Percentiles rank a stretch among this genome's conserved stretches.
Conservation (phyloP, 2,888 invertebrate species). For the Idaea biselata region DNA sequence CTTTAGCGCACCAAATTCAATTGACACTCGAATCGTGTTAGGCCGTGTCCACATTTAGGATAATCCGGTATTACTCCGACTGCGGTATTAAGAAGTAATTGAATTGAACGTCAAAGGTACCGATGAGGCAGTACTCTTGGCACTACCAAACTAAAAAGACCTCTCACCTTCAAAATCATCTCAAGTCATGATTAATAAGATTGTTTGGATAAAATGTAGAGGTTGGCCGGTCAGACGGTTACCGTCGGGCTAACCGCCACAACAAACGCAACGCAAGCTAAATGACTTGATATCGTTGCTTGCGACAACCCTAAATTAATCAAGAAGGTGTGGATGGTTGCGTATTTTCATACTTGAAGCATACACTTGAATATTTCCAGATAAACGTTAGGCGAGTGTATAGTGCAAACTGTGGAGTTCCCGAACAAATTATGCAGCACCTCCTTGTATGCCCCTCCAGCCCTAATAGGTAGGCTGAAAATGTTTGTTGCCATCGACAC, state of each 20-base stretch:
- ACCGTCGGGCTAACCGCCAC: neutral
- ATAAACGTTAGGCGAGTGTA: too few relatives aligned
- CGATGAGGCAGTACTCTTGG: conserved; percentile 12
- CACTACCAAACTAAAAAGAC: neutral
- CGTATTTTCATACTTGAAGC: neutral
- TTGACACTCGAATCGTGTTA: conserved; percentile 47
- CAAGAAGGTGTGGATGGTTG: neutral
- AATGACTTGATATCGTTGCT: neutral
- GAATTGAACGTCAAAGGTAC: conserved; percentile 66
- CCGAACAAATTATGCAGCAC: too few relatives aligned
- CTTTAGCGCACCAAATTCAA: conserved; percentile 18
- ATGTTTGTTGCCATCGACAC: too few relatives aligned
- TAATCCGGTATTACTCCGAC: conserved; percentile 60
- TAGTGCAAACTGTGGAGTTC: too few relatives aligned
- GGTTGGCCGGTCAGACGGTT: neutral
- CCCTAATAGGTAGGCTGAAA: too few relatives aligned
- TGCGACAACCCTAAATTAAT: neutral
- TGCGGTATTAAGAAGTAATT: conserved; percentile 60
- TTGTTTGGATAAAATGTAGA: neutral
- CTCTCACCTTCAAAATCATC: neutral
- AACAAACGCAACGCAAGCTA: neutral
- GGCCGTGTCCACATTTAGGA: conserved; percentile 66
- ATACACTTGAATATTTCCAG: neutral
- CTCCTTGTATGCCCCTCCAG: too few relatives aligned
- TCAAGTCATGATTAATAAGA: neutral